Evolutionary conservation across 2,113 vertebrate genomes (phyloP), one percentile per base, ranked within the genome.

Genomic region (Gymnorhina tibicen): DNA sequence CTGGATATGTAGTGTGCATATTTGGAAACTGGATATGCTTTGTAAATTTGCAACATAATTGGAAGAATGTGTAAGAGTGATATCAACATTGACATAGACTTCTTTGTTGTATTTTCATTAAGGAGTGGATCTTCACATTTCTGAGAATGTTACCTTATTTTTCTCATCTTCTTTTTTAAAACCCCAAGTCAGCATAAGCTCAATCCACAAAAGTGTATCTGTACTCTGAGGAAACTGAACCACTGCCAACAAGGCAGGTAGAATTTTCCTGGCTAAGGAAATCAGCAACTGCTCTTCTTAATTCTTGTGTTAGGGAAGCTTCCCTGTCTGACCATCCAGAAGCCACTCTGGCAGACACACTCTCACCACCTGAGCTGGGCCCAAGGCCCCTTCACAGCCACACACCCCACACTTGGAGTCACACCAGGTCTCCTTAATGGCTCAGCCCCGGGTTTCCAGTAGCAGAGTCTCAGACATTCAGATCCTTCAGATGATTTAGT

Each of bases 351-450:
- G 10, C 42, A 59, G 35, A 26, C 13, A 32, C 35, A 23, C 9
- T 41, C 28, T 22, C 24, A 17, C 32, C 83, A 58, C 35, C 26
- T 59, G 26, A 50, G 13, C 32, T 50, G 26, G 26, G 21, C 10
- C 8, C 0, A 0, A n/a, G 32, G 10, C 11, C 35, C 52, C 21
- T 42, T 50, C 32, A 13, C 44, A 85, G 24, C 26, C 13, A 2
- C 44, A 58, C 52, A 35, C 3, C 62, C 52, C 33, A 33, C 27
- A 27, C 8, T 37, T 32, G 37, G 30, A 21, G 53, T 3, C 14
- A 33, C 27, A 23, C 46, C 37, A 37, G 13, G 7, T 44, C 3
- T 58, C 30, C 13, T 33, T 3, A 32, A 6, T 5, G 32, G 17
- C 33, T 52, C 2, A 3, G 11, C 4, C 8, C 3, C 37, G 35